Evolutionary conservation across 1,140 invertebrate species (phyloP).

Genomic region (Patella vulgata): DNA sequence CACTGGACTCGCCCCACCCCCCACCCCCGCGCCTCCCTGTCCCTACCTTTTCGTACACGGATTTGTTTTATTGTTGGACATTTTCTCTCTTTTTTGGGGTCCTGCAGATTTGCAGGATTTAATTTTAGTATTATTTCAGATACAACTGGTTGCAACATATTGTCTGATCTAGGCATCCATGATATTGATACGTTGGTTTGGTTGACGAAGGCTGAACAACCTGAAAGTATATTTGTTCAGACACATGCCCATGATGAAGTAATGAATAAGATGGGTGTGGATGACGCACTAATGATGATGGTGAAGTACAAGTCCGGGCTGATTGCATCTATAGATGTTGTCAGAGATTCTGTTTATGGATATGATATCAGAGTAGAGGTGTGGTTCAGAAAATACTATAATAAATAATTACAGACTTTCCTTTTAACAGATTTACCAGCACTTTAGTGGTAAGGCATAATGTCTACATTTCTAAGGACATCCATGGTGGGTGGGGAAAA

Average conservation of each 20-base stretch:
- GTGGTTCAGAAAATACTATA: neutral
- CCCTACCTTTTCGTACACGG: too few species aligned
- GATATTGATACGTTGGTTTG: conserved; percentile 47
- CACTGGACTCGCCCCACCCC: too few species aligned
- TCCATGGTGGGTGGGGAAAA: too few species aligned
- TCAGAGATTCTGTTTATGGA: conserved; percentile 42
- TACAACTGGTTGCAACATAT: conserved; percentile 37
- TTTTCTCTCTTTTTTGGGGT: too few species aligned
- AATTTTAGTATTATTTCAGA: neutral
- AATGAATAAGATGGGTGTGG: conserved; percentile 30
- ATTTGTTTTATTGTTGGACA: too few species aligned
- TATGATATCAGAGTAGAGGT: conserved; percentile 51
- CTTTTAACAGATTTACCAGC: too few species aligned
- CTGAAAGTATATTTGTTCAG: conserved; percentile 42
- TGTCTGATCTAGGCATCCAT: conserved; percentile 40
- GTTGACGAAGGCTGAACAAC: conserved; percentile 34
- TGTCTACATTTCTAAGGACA: too few species aligned
- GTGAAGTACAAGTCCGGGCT: conserved; percentile 43
- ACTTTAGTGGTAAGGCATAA: too few species aligned
- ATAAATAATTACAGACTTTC: neutral
- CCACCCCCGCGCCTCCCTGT: too few species aligned
- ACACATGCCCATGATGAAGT: conserved; percentile 40
- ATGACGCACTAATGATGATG: conserved; percentile 34
- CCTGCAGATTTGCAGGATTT: neutral
- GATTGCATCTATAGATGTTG: conserved; percentile 36